Conservation (phyloP, 2,113 vertebrate genomes). For the Chaenogobius annularis region DNA sequence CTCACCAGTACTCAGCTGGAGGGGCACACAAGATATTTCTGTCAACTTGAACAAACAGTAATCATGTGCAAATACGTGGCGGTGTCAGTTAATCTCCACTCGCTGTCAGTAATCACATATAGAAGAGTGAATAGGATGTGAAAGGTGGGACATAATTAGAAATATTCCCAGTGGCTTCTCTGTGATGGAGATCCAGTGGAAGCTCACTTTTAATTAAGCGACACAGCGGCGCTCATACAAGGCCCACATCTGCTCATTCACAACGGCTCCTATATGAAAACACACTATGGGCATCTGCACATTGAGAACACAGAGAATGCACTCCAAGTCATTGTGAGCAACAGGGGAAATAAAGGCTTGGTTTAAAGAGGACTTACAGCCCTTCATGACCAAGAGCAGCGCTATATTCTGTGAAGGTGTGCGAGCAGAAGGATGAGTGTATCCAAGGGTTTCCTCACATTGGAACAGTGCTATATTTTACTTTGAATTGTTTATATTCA, state of each 20-base stretch:
- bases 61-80: slow-evolving; percentile 58
- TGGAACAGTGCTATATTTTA: slow-evolving; percentile 21
- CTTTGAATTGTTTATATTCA: background rate
- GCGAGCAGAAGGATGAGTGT: slow-evolving; percentile 12
- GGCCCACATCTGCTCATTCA: slow-evolving; percentile 18
- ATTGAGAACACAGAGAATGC: slow-evolving; percentile 15
- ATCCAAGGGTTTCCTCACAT: slow-evolving; percentile 38
- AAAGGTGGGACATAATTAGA: slow-evolving; percentile 72
- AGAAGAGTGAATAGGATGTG: slow-evolving; percentile 53
- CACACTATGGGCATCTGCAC: slow-evolving; percentile 9
- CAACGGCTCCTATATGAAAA: slow-evolving; percentile 12
- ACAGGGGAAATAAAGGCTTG: slow-evolving; percentile 74
- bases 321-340: slow-evolving; percentile 49
- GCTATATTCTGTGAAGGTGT: slow-evolving; percentile 47
- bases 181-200: slow-evolving; percentile 48
- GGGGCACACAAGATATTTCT: slow-evolving; percentile 34
- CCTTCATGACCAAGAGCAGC: slow-evolving; percentile 54
- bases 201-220: slow-evolving; percentile 69
- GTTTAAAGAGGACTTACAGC: slow-evolving; percentile 72
- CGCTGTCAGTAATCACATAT: slow-evolving; percentile 69
- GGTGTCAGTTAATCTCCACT: slow-evolving; percentile 65
- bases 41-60: slow-evolving; percentile 59
- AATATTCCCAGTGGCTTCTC: slow-evolving; percentile 71
- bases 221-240: slow-evolving; percentile 28
- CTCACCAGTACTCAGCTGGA: background rate